Conservation (phyloP, 2,113 vertebrate genomes). For the Puma concolor region DNA sequence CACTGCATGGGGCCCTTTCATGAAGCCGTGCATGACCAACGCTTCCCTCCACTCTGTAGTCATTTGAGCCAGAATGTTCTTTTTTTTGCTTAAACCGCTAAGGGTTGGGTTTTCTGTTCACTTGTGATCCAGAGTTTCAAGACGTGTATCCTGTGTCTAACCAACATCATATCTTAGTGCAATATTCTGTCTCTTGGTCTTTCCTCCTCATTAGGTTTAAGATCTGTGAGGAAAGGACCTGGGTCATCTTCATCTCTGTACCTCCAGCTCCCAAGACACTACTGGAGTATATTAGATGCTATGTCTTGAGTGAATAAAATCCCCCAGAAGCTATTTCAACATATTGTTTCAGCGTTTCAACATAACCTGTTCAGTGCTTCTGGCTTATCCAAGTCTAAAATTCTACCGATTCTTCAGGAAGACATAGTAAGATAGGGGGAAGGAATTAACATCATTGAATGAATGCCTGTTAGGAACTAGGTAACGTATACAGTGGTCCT, state of each 20-base stretch:
- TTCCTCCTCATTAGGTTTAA: not conserved
- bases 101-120: not conserved
- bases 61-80: not conserved
- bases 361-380: not conserved
- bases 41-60: not conserved
- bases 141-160: not conserved
- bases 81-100: not conserved
- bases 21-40: not conserved
- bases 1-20: not conserved
- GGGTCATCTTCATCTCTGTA: not conserved
- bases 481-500: not conserved
- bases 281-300: not conserved
- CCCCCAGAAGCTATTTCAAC: not conserved
- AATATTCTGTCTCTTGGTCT: not conserved
- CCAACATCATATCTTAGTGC: not conserved
- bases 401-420: not conserved
- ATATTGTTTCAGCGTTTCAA: not conserved
- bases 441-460: not conserved
- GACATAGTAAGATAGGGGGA: not conserved
- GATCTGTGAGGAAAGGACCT: not conserved
- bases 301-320: conserved; percentile 14
- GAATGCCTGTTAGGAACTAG: not conserved
- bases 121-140: not conserved
- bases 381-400: conserved; percentile 16
- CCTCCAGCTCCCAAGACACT: not conserved